These are phyloP conservation scores for Fundulus diaphanus DNA, from an alignment of 2,797 vertebrate species.

Conservation along the genomic window DNA sequence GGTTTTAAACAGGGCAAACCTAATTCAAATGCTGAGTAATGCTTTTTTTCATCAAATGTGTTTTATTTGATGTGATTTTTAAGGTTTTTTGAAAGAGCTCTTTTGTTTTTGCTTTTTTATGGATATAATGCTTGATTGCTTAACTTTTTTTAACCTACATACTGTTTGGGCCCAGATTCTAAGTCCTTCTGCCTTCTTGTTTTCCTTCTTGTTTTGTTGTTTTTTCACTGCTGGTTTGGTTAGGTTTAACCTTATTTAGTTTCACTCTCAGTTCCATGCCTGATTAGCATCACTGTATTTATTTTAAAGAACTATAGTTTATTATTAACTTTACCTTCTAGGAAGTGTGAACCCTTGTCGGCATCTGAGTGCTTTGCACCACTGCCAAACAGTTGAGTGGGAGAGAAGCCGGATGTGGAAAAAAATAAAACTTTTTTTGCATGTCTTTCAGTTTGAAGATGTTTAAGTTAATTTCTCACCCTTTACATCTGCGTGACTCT, in stretches of 20 bases:
- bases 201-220: background rate
- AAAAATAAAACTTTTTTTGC: slow-evolving; percentile 4
- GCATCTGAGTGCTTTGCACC: no score
- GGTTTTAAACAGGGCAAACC: background rate
- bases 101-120: background rate
- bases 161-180: background rate
- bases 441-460: slow-evolving; percentile 5
- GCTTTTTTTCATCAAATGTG: background rate
- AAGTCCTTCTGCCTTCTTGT: background rate
- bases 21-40: background rate
- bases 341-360: background rate
- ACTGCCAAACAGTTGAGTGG: background rate
- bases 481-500: background rate
- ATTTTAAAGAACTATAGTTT: background rate
- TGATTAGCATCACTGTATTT: background rate
- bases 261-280: background rate
- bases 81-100: background rate
- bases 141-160: background rate
- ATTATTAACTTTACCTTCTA: background rate
- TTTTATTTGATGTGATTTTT: background rate
- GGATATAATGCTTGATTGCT: background rate
- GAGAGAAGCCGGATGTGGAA: background rate
- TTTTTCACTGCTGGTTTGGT: background rate
- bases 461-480: slow-evolving; percentile 12
- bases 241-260: background rate